Conservation (phyloP, 1,140 invertebrate genomes). For the Wasmannia auropunctata region DNA sequence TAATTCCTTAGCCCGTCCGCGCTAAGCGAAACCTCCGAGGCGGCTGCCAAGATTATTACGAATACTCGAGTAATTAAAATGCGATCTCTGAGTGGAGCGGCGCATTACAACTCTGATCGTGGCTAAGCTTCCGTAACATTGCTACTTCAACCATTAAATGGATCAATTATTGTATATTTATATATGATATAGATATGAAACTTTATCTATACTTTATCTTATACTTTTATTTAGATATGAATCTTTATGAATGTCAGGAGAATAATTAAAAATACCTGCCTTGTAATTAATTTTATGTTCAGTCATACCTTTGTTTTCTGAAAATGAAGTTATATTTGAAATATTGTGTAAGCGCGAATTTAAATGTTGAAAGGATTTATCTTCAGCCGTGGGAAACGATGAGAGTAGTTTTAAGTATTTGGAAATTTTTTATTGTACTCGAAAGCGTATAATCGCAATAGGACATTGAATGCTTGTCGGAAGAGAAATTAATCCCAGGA, state of each 20-base stretch:
- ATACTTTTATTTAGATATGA: background rate
- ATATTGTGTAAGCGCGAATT: background rate
- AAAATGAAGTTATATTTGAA: background rate
- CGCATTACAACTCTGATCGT: background rate
- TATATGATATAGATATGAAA: no score
- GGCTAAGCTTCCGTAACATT: background rate
- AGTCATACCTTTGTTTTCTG: background rate
- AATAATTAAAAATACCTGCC: background rate
- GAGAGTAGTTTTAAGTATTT: background rate
- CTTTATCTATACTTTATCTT: no score
- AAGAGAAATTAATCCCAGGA: background rate
- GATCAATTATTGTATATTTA: background rate
- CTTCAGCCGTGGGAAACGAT: background rate
- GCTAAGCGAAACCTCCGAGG: conserved; percentile 5
- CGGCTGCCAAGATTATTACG: conserved; percentile 42
- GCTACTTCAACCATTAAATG: background rate
- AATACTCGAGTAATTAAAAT: conserved; percentile 65
- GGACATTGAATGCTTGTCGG: background rate
- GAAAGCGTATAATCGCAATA: background rate
- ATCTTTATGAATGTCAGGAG: background rate
- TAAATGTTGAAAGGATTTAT: background rate
- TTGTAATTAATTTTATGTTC: background rate
- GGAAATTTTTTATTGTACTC: background rate
- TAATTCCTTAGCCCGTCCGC: conserved; percentile 59
- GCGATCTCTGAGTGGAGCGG: conserved; percentile 35